Base-by-base conservation (phyloP, 2,888 invertebrate species). In the Trypoxylon attenuatum region DNA sequence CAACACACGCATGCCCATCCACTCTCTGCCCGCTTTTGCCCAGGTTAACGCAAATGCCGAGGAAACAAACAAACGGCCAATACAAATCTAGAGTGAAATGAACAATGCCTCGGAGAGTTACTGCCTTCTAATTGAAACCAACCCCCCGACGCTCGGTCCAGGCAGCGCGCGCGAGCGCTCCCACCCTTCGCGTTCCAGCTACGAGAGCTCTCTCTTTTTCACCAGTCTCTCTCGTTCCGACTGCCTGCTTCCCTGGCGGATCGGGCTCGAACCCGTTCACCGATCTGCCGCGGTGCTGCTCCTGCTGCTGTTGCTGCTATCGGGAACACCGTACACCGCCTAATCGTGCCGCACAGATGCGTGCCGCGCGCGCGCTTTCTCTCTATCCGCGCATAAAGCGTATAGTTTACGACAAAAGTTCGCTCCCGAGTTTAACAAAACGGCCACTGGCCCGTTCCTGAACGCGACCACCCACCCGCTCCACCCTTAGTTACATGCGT, bases 71-170 rank as follows among this genome's bases (percentile, higher is more conserved):
- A 83, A 84, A 83, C 80, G 80, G 76, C 75, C 83, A 84, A 83
- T 84, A 84, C 85, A 85, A 85, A 86, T 86, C 84, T 84, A 85
- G 84, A 86, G 83, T 83, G 82, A 86, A 84, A 84, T 83, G 86
- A 86, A 86, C 86, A 86, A 84, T 85, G 81, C 85, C 83, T 76
- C 78, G 82, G 84, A 84, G 86, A 86, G 85, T 86, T 86, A 86
- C 85, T 82, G 84, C 83, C 83, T 86, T 79, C 85, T 86, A 86
- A 86, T 86, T 86, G 86, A 85, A 86, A 85, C 82, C 83, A 79
- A 81, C 80, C 82, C 81, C 70, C 80, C 65, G 51, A 62, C 76
- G 33, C 6, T 13, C n/a, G 13, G 33, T 33, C 33, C 33, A 13
- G 33, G 3, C 33, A 13, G 10, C 33, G 10, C 13, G 1, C 33